Conservation (phyloP, 2,113 vertebrate genomes). For the Rutilus rutilus region DNA sequence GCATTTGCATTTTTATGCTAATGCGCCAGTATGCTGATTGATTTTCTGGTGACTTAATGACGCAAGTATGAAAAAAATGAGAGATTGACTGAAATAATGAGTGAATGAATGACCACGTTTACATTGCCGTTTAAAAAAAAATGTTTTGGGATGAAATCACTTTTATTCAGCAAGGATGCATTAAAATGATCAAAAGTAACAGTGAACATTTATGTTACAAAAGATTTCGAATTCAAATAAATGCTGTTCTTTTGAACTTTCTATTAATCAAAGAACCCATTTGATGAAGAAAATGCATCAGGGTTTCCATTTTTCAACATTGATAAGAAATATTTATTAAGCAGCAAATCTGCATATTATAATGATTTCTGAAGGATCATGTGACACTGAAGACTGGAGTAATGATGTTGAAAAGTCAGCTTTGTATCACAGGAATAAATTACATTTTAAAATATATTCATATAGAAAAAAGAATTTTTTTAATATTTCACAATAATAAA, state of each 20-base stretch:
- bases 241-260: too few relatives aligned
- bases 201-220: not conserved
- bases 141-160: not conserved
- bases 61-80: not conserved
- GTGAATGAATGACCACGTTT: not conserved
- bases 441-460: not conserved
- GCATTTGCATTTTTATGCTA: not conserved
- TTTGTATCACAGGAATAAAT: too few relatives aligned
- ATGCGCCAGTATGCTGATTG: not conserved
- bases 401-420: too few relatives aligned
- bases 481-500: not conserved
- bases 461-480: not conserved
- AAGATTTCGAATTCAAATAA: too few relatives aligned
- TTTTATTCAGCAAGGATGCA: too few relatives aligned
- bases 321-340: too few relatives aligned
- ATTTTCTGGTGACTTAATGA: not conserved
- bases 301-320: too few relatives aligned
- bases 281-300: too few relatives aligned
- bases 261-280: too few relatives aligned
- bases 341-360: too few relatives aligned
- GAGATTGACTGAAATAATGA: not conserved
- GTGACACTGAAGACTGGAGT: too few relatives aligned
- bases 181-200: not conserved
- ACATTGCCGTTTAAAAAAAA: not conserved
- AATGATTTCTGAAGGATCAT: too few relatives aligned